Base-by-base conservation (phyloP, 2,888 invertebrate genomes). In the Melanostoma scalare region DNA sequence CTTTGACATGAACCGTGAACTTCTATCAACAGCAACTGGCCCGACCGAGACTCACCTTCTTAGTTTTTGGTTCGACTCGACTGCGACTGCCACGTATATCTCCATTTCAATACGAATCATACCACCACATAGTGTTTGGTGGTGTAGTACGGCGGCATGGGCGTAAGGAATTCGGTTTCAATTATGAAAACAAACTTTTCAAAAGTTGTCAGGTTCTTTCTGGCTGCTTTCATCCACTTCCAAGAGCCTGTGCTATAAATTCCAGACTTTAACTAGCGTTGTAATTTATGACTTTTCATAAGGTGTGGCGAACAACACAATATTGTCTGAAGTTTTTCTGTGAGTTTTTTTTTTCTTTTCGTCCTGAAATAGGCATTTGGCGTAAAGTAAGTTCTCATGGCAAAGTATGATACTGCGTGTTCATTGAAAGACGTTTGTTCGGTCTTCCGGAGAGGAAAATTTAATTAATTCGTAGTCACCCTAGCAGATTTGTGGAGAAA, bases 271-370 rank as follows among this genome's bases (percentile, higher is more conserved):
- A 81, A 76, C 76, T 60, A 67, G 75, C 60, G 36, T 61, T 69
- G 71, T 81, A 81, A 81, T 81, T 81, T 76, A 81, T 67, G 71
- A 71, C 65, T 61, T 74, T 61, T 40, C 53, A 31, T 53, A 72
- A 81, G 80, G 76, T 71, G 71, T 76, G 76, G 80, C 75, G 35
- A 61, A 5, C 9, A 42, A 8, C 6, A n/a, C 55, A 63, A 69
- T 63, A 69, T 38, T 71, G 76, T 67, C 69, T 72, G 42, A 20
- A 71, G 74, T 75, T 80, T 56, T 46, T 55, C 20, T 38, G 33
- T 55, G 20, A 3, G 67, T 73, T 79, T 53, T 55, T 63, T 42
- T 53, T 53, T 44, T 10, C n/a, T 9, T 3, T 61, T 46, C 46
- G 46, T 36, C 36, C 10, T 6, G 4, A 35, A 61, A 61, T 46